Base-by-base conservation (phyloP, 2,888 invertebrate genomes). In the Ectemnius lituratus region DNA sequence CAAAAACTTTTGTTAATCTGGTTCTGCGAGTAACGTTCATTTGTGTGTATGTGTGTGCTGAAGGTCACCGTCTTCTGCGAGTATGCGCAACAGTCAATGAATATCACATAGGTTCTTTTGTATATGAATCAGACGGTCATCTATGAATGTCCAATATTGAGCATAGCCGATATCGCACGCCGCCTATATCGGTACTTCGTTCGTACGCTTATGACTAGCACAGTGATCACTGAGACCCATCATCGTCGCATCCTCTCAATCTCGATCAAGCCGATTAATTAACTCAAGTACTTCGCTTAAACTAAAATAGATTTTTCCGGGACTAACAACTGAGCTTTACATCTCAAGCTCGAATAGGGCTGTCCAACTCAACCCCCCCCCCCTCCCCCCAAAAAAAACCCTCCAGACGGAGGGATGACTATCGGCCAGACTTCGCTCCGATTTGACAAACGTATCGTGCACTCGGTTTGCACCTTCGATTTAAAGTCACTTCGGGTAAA, bases 1-100 rank as follows among this genome's bases (percentile, higher is more conserved):
- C 47, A 65, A 70, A 75, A 75, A 72, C 57, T 1, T 59, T 59
- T 45, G 61, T 64, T 68, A 64, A 64, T 64, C 28, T 28, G 49
- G 64, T 68, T 64, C 67, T 65, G 46, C 57, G 45, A 45, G 61
- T 64, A 60, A 27, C 20, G 11, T 61, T 16, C 56, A 47, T 28
- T 59, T 49, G 59, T 46, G 23, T 20, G 20, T 8, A 16, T 49
- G 47, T 57, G 27, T 45, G 23, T 47, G 20, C 11, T 46, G 37
- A 37, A 37, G 37, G 37, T 37, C 37, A 37, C 37, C 37, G 37
- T 37, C 37, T 11, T 37, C 37, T 37, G 37, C 37, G 37, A 37
- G 37, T 37, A 57, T 16, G 20, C 57, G 37, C 47, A 58, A 56
- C 61, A 58, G 28, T 60, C 70, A 37, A 18, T 56, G 20, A 46